Percentiles rank a stretch among this genome's conserved stretches.
Evolutionary conservation across 53 echinoderm and acorn worm species (phyloP).

Genomic region (Patiria pectinifera): DNA sequence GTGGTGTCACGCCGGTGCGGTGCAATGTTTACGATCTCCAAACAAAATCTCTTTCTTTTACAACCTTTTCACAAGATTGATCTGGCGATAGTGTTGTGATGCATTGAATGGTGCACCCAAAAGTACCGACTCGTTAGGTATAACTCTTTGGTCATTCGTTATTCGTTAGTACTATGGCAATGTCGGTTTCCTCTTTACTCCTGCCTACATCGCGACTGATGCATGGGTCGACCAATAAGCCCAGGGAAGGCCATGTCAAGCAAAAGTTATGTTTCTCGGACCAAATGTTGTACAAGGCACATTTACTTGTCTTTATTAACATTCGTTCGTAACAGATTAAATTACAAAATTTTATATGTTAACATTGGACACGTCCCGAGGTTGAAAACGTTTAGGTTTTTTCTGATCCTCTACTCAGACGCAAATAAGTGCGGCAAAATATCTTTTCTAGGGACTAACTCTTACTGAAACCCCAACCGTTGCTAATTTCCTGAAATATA

Average conservation of each 20-base stretch:
- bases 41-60: slow-evolving; percentile 18
- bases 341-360: too few relatives aligned
- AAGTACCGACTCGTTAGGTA: slow-evolving; percentile 10
- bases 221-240: background rate
- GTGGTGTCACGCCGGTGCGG: background rate
- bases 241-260: background rate
- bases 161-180: background rate
- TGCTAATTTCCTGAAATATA: background rate
- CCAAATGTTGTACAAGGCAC: background rate
- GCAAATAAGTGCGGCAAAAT: background rate
- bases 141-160: slow-evolving; percentile 21
- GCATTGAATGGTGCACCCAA: background rate
- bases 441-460: background rate
- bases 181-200: background rate
- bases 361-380: too few relatives aligned
- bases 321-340: background rate
- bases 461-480: background rate
- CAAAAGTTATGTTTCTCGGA: background rate
- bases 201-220: background rate
- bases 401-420: background rate
- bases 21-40: slow-evolving; percentile 37
- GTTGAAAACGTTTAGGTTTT: background rate
- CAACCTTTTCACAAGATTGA: slow-evolving; percentile 43
- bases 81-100: slow-evolving; percentile 17
- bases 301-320: background rate